Evolutionary conservation across 2,113 vertebrate genomes (phyloP), one percentile per base, ranked within the genome.

Genomic region (Melozone crissalis): DNA sequence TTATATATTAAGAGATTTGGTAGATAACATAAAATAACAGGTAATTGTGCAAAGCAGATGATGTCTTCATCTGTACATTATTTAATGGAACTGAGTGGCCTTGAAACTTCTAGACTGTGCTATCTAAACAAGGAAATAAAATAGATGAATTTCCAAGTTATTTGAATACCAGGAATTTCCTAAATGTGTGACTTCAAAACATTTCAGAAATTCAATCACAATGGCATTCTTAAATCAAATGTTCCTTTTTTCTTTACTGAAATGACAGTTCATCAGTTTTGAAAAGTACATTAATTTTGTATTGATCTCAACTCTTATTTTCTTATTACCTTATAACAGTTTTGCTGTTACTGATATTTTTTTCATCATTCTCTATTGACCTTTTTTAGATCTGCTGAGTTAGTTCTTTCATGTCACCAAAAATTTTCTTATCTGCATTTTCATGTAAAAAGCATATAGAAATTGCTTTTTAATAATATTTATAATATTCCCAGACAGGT

Each of bases 291-390:
- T 68, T 59, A 28, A 11, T 54, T 71, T 52, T 62, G 3, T 37
- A n/a, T 67, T 68, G n/a, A 58, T n/a, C 1, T 0, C 15, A 54
- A n/a, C 2, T 24, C 54, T 72, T 0, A 8, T 59, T 66, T 62
- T 35, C 22, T 35, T 54, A 39, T 13, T 84, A 67, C 9, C 3
- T 62, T 26, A 35, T 35, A 35, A 24, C 0, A 0, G 11, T n/a
- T 83, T 80, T 73, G 10, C 2, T 44, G 7, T 39, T 85, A 39
- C 14, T 62, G 2, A 4, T 35, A 27, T 35, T 10, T 80, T 10
- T 77, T 85, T 35, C 44, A 31, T 5, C 2, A 54, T 49, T 62
- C 7, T 55, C 30, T 68, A 28, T 10, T 63, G 20, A 2, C 1
- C 10, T 20, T 63, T 67, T 85, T 22, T 23, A 75, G 9, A 43